Percentiles rank a stretch among this genome's conserved stretches.
Conservation (phyloP, 1,140 invertebrate species). For the Scaptomyza hsui region DNA sequence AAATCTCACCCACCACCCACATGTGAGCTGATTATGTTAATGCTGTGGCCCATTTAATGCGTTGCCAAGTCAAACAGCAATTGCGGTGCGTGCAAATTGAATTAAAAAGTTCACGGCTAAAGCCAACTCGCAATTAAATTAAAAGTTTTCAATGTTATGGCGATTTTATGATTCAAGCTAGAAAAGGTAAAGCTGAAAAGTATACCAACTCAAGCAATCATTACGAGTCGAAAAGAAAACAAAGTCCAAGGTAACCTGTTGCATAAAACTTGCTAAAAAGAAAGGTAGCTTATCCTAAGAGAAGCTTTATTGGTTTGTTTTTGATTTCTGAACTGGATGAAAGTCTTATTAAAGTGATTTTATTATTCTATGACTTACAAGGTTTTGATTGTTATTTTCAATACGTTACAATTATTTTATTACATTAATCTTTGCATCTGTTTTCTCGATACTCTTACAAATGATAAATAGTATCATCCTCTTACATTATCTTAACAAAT, state of each 20-base stretch:
- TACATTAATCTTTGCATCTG: too few relatives aligned
- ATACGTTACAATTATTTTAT: too few relatives aligned
- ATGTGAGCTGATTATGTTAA: slow-evolving; percentile 78
- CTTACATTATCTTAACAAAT: slow-evolving; percentile 20
- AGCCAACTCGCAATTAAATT: slow-evolving; percentile 65
- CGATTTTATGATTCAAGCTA: slow-evolving; percentile 68
- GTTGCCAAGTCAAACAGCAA: slow-evolving; percentile 61
- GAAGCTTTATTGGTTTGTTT: too few relatives aligned
- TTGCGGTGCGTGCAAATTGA: slow-evolving; percentile 63
- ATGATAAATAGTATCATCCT: neutral
- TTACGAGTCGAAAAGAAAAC: neutral
- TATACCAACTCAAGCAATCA: neutral
- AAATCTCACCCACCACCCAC: slow-evolving; percentile 1
- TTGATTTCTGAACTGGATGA: too few relatives aligned
- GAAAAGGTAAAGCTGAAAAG: slow-evolving; percentile 14
- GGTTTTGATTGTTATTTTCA: too few relatives aligned
- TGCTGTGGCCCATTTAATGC: slow-evolving; percentile 65
- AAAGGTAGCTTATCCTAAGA: too few relatives aligned
- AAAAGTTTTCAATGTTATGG: slow-evolving; percentile 72
- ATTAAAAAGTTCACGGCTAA: slow-evolving; percentile 64
- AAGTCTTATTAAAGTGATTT: too few relatives aligned
- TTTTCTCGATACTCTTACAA: too few relatives aligned
- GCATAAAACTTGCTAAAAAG: too few relatives aligned
- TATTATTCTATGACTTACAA: too few relatives aligned
- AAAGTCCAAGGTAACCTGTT: neutral